Evolutionary conservation across 2,113 vertebrate species (phyloP), one percentile per base, ranked within the genome.

Genomic region (Coptodon bakossiorum): DNA sequence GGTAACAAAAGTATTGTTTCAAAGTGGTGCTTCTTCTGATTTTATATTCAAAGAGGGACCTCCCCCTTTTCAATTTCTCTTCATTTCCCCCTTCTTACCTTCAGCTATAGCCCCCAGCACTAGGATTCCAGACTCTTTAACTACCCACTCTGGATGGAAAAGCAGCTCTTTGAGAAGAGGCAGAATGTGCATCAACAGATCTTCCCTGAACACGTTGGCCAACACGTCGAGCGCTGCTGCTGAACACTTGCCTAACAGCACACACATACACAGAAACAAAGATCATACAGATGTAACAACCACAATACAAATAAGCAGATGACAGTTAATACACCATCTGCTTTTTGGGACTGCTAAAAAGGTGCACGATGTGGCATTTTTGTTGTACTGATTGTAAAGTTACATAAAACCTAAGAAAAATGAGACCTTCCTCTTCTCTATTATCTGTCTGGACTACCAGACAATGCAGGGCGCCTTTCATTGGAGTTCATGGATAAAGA

Each of bases 21-120:
- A n/a, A 68, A 36, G 34, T 53, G 9, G 24, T 10, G 6, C 13
- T 36, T 22, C 29, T 27, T 71, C 52, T 56, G 24, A 56, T 27
- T 57, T 3, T 24, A 61, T n/a, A 17, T 22, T 24, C 13, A 66
- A n/a, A 14, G n/a, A 29, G 6, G 14, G 22, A 22, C 4, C 19
- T 50, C 5, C 29, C 22, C 27, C 66, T 52, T 24, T 10, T 24
- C 10, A 7, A 8, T 16, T 24, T 17, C 7, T 53, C 31, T 34
- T 24, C 3, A 7, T 24, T 22, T 48, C 45, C 19, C 50, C 54
- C 17, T 7, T 57, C 86, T 86, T 92, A 98, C 98, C 98, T 97
- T 99, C 98, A 90, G 98, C 98, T 91, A 99, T 98, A 91, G 98
- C 98, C 48, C 98, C 98, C 93, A 99, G 97, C 92, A 99, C 98